Percentiles rank a stretch among this genome's conserved stretches.
Evolutionary conservation across 2,888 invertebrate genomes (phyloP).

Genomic region (Spisula subtruncata): DNA sequence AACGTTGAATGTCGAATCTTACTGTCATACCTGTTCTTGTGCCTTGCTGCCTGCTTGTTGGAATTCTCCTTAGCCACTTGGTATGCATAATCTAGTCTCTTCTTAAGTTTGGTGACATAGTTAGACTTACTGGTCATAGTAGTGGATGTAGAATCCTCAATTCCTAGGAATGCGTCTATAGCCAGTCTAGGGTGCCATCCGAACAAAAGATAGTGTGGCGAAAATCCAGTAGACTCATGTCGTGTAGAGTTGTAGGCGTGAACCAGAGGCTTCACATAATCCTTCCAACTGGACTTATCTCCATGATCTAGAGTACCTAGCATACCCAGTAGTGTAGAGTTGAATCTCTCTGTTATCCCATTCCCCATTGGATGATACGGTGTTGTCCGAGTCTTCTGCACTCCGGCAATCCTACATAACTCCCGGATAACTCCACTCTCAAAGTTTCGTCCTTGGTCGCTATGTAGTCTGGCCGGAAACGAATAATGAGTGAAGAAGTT

Average conservation of each 20-base stretch:
- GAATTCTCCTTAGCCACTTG: neutral
- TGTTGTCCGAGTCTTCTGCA: neutral
- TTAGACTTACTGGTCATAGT: too few species aligned
- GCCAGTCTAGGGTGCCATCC: too few species aligned
- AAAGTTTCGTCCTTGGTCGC: too few species aligned
- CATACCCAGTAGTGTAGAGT: slow-evolving; percentile 27
- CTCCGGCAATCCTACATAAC: slow-evolving; percentile 32
- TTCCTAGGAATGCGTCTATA: too few species aligned
- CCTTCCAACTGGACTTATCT: slow-evolving; percentile 1
- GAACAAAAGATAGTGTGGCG: too few species aligned
- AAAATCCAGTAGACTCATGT: too few species aligned
- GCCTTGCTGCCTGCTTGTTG: neutral
- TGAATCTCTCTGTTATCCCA: slow-evolving; percentile 30
- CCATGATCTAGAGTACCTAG: too few species aligned
- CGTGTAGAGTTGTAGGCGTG: too few species aligned
- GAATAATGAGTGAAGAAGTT: slow-evolving; percentile 26
- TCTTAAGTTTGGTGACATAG: neutral
- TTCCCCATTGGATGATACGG: too few species aligned
- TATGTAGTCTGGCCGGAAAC: slow-evolving; percentile 28
- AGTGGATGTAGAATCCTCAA: too few species aligned
- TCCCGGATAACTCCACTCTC: too few species aligned
- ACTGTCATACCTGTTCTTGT: neutral
- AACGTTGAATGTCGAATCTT: neutral
- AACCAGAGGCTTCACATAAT: too few species aligned
- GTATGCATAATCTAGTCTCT: neutral